Conservation (phyloP, 2,888 invertebrate genomes). For the Diogma glabrata region DNA sequence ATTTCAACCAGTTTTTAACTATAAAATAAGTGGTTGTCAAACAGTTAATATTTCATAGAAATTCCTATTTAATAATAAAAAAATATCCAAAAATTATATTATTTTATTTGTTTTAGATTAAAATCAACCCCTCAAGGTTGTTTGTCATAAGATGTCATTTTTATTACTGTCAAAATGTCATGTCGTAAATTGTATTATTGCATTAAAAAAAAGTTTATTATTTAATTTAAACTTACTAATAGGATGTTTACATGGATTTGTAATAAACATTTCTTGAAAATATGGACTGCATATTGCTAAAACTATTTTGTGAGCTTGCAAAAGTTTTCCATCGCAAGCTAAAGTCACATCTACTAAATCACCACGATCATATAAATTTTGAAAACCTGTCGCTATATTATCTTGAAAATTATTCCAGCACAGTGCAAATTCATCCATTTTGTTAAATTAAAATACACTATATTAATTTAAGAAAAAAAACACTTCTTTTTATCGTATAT, state of each 20-base stretch:
- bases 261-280: constrained; percentile 39
- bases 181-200: not conserved
- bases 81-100: too few species aligned
- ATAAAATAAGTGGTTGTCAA: too few species aligned
- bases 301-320: constrained; percentile 42
- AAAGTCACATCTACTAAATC: constrained; percentile 41
- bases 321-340: constrained; percentile 39
- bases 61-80: too few species aligned
- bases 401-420: constrained; percentile 40
- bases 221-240: constrained; percentile 32
- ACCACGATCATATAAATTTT: constrained; percentile 37
- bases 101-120: constrained; percentile 2
- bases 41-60: too few species aligned
- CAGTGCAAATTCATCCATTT: constrained; percentile 34
- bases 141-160: not conserved
- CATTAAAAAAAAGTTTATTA: not conserved
- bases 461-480: not conserved
- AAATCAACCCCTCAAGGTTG: constrained; percentile 4
- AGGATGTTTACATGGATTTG: constrained; percentile 38
- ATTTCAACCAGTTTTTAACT: too few species aligned
- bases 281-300: constrained; percentile 42
- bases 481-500: constrained; percentile 1
- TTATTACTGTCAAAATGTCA: not conserved
- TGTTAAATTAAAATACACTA: constrained; percentile 3
- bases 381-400: constrained; percentile 36